Conservation (phyloP, 2,797 vertebrate species). For the Psittacula derbiana region DNA sequence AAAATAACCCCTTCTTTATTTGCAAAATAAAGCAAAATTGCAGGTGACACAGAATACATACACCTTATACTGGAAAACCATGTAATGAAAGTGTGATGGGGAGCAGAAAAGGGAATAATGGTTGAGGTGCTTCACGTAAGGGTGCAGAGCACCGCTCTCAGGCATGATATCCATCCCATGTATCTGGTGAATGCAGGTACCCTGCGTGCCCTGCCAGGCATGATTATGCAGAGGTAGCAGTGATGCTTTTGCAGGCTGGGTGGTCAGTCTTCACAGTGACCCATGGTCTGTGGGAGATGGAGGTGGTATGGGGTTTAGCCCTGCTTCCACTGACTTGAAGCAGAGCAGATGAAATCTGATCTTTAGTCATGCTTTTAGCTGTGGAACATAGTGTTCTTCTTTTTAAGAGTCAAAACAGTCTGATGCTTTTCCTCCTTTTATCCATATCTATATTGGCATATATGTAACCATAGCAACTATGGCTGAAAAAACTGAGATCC, state of each 20-base stretch:
- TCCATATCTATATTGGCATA: slow-evolving; percentile 20
- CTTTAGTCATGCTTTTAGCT: neutral
- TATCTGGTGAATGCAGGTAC: neutral
- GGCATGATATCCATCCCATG: too few species aligned
- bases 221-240: neutral
- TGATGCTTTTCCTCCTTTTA: slow-evolving; percentile 5
- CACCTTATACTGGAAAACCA: rapidly evolving
- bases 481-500: neutral
- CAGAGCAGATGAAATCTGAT: neutral
- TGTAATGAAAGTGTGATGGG: neutral
- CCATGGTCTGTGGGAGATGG: neutral
- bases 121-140: neutral
- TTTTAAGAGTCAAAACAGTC: neutral
- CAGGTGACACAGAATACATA: neutral
- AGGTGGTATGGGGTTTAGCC: neutral
- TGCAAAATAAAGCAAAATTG: neutral
- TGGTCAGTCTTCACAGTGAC: neutral
- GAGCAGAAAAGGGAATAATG: neutral
- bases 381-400: neutral
- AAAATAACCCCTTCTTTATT: neutral
- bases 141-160: neutral
- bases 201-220: neutral
- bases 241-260: neutral
- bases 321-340: neutral
- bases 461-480: slow-evolving; percentile 42